Base-by-base conservation (phyloP, 2,113 vertebrate species). In the Hippolais icterina region DNA sequence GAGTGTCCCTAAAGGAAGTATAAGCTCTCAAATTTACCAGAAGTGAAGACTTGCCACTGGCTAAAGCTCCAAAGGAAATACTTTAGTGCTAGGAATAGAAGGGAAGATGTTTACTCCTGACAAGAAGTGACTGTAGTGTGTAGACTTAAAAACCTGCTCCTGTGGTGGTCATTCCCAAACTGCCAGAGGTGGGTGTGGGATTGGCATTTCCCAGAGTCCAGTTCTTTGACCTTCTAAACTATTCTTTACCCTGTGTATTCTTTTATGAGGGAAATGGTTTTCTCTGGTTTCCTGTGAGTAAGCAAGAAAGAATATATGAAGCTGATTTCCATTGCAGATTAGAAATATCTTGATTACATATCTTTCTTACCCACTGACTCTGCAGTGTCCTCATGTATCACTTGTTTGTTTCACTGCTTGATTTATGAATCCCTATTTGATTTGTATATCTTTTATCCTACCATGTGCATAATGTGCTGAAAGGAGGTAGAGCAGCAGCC, bases 41-140 rank as follows among this genome's bases (percentile, higher is more conserved):
- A 57, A 52, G 20, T 23, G 21, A 79, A 25, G 41, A 25, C 25
- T 66, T 61, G 28, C 12, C 19, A 25, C 70, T 69, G 39, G 31
- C 37, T 71, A 33, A 44, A 83, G 25, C 41, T 69, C 35, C 59
- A 66, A 31, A 78, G 76, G 42, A 81, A 80, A 39, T 57, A 27
- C 18, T 88, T 72, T 2, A 41, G 44, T 60, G 22, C 39, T 64
- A 21, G 70, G 65, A 71, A 6, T 29, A 44, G 74, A 50, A 70
- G 42, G 47, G 17, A 22, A 47, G 33, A 15, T 0, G 0, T 41
- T 61, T 35, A 14, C 7, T 53, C 11, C 49, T 57, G n/a, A 37
- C 15, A 49, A 44, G 57, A 57, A 35, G 21, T 42, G 31, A 3
- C n/a, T 20, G n/a, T 33, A 31, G 31, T 53, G 27, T 53, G 31